Evolutionary conservation across 2,113 vertebrate species (phyloP).

Genomic region (Microcebus lehilahytsara): DNA sequence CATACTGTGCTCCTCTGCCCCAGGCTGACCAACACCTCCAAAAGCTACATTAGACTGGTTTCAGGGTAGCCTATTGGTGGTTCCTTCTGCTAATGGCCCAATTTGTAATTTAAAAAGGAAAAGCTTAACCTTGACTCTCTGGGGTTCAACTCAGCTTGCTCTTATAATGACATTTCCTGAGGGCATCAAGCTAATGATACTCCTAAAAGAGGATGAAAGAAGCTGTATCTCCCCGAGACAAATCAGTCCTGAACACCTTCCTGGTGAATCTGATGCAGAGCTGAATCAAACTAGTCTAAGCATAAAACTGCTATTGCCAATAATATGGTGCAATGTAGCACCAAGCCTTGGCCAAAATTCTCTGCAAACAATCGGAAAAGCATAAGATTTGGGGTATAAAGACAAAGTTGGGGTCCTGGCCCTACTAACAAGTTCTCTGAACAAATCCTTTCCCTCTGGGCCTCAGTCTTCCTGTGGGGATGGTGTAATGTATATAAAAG

Average conservation of each 20-base stretch:
- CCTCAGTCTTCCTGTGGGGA: not conserved
- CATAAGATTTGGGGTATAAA: not conserved
- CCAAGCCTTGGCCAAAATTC: not conserved
- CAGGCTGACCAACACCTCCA: not conserved
- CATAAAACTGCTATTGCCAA: not conserved
- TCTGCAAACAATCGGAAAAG: not conserved
- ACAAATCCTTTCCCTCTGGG: not conserved
- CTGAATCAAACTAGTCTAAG: not conserved
- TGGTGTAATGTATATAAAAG: not conserved
- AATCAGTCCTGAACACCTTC: not conserved
- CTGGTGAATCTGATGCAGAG: not conserved
- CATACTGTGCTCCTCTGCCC: not conserved
- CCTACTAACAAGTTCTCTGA: not conserved
- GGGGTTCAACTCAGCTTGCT: not conserved
- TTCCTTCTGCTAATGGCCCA: not conserved
- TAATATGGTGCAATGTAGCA: fast-evolving
- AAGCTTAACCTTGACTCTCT: not conserved
- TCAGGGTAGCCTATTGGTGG: not conserved
- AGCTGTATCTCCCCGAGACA: not conserved
- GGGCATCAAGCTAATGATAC: not conserved
- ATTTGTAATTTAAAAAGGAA: constrained; percentile 21
- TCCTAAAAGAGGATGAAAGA: not conserved
- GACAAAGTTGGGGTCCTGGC: not conserved
- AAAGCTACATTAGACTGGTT: not conserved
- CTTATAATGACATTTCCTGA: not conserved